These are phyloP conservation scores for Propithecus perrieri DNA, from an alignment of 2,797 vertebrate genomes.

Conservation along the genomic window DNA sequence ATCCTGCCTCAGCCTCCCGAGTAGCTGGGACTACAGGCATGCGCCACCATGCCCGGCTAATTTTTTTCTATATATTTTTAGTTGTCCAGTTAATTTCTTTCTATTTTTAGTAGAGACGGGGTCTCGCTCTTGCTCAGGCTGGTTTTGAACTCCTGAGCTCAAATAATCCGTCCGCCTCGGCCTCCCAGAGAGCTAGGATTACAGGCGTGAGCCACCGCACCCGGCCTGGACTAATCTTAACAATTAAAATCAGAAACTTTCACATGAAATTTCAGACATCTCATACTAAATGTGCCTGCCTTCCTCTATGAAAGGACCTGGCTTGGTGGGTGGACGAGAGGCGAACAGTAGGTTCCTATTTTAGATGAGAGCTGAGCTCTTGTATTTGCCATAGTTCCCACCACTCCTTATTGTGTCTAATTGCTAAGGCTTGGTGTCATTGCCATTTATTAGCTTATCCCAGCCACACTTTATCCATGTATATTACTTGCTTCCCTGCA, in stretches of 20 bases:
- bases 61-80: too few relatives aligned
- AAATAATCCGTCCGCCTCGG: too few relatives aligned
- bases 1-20: too few relatives aligned
- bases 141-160: too few relatives aligned
- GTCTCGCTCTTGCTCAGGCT: too few relatives aligned
- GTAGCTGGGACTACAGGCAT: too few relatives aligned
- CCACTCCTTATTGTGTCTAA: background rate
- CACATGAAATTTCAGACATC: background rate
- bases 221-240: background rate
- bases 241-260: background rate
- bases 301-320: background rate
- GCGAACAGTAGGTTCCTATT: background rate
- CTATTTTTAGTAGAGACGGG: too few relatives aligned
- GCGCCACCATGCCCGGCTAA: too few relatives aligned
- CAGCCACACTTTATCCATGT: background rate
- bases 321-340: background rate
- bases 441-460: background rate
- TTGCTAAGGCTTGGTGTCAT: background rate
- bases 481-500: background rate
- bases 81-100: too few relatives aligned
- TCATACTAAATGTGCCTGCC: background rate
- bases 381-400: background rate
- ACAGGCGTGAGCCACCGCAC: too few relatives aligned
- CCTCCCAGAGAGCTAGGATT: too few relatives aligned
- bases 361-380: background rate